phyloP scores from a whole-genome alignment of 2,888 invertebrate genomes.

The Sialis fuliginosa region DNA sequence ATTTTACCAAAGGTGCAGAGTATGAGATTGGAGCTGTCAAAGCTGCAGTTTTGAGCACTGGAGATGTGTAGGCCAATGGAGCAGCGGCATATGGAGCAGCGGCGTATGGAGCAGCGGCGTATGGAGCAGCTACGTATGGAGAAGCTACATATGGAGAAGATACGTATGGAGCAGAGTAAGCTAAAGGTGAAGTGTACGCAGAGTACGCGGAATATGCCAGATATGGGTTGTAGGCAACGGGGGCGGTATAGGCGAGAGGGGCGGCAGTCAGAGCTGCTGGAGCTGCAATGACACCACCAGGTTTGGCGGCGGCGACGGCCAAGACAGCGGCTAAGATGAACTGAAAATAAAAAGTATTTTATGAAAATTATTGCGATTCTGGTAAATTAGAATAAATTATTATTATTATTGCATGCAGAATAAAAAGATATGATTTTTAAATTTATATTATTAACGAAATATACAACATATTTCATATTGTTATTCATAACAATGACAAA shows the following conservation, averaged over 20 bases:
- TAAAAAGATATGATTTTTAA: no score
- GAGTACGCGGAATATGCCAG: background rate
- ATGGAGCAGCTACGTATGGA: no score
- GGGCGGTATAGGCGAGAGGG: conserved; percentile 6
- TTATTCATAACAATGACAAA: no score
- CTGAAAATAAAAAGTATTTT: background rate
- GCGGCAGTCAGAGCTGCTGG: conserved; percentile 7
- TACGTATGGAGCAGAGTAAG: conserved; percentile 11
- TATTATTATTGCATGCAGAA: no score
- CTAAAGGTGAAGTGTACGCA: conserved; percentile 1
- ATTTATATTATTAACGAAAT: no score
- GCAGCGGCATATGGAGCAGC: background rate
- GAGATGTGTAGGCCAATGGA: background rate
- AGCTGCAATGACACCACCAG: conserved; percentile 7
- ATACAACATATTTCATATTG: no score
- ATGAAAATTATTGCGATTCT: no score
- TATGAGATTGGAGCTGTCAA: conserved; percentile 7
- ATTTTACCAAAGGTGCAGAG: conserved; percentile 4
- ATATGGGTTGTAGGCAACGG: conserved; percentile 5
- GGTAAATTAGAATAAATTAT: no score
- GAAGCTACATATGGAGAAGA: conserved; percentile 19
- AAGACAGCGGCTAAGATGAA: conserved; percentile 6
- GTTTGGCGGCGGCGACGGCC: conserved; percentile 8
- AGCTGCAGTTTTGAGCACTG: background rate
- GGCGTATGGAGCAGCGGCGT: background rate